A percentile compares a stretch with the other conserved stretches of the same genome.
Evolutionary conservation across 2,888 invertebrate genomes (phyloP).

Genomic region (Drosophila fungiperda): DNA sequence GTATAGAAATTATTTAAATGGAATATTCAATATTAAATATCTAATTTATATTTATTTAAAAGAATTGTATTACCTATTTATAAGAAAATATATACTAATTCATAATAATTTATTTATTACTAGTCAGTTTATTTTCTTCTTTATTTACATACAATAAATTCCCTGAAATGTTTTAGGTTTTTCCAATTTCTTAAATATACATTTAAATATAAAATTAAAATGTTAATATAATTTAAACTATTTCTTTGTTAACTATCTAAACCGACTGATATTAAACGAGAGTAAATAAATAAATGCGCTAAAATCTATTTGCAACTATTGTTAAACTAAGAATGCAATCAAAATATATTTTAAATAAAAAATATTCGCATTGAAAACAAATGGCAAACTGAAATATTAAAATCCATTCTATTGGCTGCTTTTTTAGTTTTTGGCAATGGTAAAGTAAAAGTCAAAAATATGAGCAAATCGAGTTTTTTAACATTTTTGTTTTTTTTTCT

Average conservation of each 20-base stretch:
- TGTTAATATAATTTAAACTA: not conserved
- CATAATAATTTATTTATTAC: not conserved
- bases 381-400: constrained; percentile 7
- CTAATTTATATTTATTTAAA: not conserved
- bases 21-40: not conserved
- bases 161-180: not conserved
- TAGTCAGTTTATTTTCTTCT: not conserved
- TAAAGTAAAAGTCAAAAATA: constrained; percentile 44
- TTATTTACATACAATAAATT: not conserved
- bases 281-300: not conserved
- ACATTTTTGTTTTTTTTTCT: constrained; percentile 21
- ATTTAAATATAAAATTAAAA: not conserved
- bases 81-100: not conserved
- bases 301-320: not conserved
- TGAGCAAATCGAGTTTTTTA: constrained; percentile 52
- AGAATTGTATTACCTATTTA: not conserved
- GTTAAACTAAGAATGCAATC: not conserved
- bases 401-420: not conserved
- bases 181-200: constrained; percentile 1
- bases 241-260: not conserved
- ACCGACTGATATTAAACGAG: not conserved
- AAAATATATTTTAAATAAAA: constrained; percentile 4
- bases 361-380: constrained; percentile 7
- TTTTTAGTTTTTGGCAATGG: constrained; percentile 29
- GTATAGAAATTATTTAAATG: not conserved